Percentiles rank a stretch among this genome's conserved stretches.
Conservation (phyloP, 1,140 invertebrate genomes). For the Diuraphis noxia region DNA sequence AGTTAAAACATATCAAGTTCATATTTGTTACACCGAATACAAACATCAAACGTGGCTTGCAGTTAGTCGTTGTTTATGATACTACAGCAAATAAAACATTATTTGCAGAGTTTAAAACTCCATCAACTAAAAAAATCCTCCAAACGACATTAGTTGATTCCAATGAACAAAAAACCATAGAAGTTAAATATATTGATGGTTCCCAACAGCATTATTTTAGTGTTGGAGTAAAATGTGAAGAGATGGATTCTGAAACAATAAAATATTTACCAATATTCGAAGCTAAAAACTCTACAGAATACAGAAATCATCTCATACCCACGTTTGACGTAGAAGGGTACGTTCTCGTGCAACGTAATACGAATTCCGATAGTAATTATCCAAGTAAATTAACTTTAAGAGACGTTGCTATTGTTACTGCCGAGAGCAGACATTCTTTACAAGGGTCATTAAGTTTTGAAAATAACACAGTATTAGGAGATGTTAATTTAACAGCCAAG, state of each 20-base stretch:
- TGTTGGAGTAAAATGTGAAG: neutral
- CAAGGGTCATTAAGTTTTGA: neutral
- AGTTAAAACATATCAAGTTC: neutral
- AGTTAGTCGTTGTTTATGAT: neutral
- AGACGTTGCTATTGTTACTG: neutral
- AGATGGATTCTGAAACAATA: neutral
- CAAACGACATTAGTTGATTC: neutral
- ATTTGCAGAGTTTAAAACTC: neutral
- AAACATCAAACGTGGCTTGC: neutral
- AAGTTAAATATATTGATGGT: constrained; percentile 3
- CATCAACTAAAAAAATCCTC: neutral
- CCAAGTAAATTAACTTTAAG: constrained; percentile 13
- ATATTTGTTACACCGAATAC: neutral
- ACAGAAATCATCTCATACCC: neutral
- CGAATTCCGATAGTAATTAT: neutral
- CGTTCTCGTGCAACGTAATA: neutral
- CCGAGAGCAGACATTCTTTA: neutral
- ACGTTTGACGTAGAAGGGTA: neutral
- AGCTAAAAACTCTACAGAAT: neutral
- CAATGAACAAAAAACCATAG: neutral
- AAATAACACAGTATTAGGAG: neutral
- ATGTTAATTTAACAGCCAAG: neutral
- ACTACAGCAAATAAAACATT: neutral
- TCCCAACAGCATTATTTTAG: neutral
- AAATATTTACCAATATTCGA: constrained; percentile 18